phyloP scores from a whole-genome alignment of 2,797 vertebrate species.

The Mormyrops boulengeri region DNA sequence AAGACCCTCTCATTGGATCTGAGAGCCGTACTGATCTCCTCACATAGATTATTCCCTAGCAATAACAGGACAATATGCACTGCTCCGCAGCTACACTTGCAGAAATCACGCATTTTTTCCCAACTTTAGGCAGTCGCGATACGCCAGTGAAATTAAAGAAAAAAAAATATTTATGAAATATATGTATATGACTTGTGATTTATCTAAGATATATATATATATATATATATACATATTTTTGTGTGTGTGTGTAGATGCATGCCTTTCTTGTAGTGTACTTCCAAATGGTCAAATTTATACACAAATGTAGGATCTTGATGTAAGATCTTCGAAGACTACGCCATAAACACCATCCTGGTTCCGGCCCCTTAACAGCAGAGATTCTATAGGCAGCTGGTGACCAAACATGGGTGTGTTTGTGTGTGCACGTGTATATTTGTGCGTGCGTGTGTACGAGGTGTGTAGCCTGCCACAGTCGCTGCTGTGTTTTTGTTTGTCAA shows the following conservation, averaged over 20 bases:
- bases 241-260: not conserved
- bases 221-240: not conserved
- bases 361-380: not conserved
- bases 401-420: not conserved
- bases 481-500: conserved; percentile 74
- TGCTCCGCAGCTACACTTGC: not conserved
- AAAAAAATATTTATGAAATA: not conserved
- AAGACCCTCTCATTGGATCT: not conserved
- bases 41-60: not conserved
- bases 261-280: not conserved
- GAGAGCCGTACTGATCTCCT: not conserved
- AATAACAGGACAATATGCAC: not conserved
- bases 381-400: not conserved
- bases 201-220: not conserved
- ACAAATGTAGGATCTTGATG: not conserved
- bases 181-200: not conserved
- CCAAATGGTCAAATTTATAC: not conserved
- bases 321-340: not conserved
- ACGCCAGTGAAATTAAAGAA: not conserved
- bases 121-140: not conserved
- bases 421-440: not conserved
- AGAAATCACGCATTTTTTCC: not conserved
- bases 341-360: not conserved
- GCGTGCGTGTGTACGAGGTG: conserved; percentile 42
- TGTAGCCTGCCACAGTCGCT: conserved; percentile 68